These are phyloP conservation scores for Drosophila novamexicana DNA, from an alignment of 1,140 invertebrate genomes.

Conservation along the genomic window DNA sequence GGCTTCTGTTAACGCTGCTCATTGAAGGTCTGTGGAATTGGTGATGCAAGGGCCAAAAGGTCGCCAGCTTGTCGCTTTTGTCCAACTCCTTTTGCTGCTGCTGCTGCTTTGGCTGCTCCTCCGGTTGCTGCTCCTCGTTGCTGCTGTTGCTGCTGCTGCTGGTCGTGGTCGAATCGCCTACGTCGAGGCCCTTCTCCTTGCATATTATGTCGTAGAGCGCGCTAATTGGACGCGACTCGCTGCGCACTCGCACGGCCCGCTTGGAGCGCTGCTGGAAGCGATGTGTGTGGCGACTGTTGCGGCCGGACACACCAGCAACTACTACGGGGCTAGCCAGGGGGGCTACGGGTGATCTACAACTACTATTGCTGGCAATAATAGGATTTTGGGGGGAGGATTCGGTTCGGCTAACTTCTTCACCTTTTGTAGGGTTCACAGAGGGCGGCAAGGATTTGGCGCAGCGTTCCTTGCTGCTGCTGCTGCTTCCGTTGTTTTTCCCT, in stretches of 20 bases:
- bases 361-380: slow-evolving; percentile 46
- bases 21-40: slow-evolving; percentile 63
- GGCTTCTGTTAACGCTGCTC: slow-evolving; percentile 47
- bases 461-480: slow-evolving; percentile 44
- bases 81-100: slow-evolving; percentile 16
- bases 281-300: slow-evolving; percentile 71
- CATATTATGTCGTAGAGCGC: slow-evolving; percentile 84
- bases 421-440: slow-evolving; percentile 78
- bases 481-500: slow-evolving; percentile 30
- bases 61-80: slow-evolving; percentile 72
- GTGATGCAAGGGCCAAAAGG: slow-evolving; percentile 73
- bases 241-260: slow-evolving; percentile 76
- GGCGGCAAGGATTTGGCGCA: slow-evolving; percentile 70
- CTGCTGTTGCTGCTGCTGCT: slow-evolving; percentile 49
- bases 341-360: slow-evolving; percentile 39
- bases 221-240: slow-evolving; percentile 82
- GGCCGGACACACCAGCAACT: slow-evolving; percentile 19
- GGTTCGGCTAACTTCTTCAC: slow-evolving; percentile 31
- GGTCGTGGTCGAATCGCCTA: slow-evolving; percentile 58
- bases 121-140: slow-evolving; percentile 22
- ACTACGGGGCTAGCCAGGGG: slow-evolving; percentile 54
- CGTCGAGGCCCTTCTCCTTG: slow-evolving; percentile 81
- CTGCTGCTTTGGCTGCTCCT: background rate
- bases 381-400: slow-evolving; percentile 13
- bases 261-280: slow-evolving; percentile 72